Percentiles rank a stretch among this genome's conserved stretches.
phyloP scores from a whole-genome alignment of 1,140 invertebrate genomes.

The Saccostrea cuccullata region DNA sequence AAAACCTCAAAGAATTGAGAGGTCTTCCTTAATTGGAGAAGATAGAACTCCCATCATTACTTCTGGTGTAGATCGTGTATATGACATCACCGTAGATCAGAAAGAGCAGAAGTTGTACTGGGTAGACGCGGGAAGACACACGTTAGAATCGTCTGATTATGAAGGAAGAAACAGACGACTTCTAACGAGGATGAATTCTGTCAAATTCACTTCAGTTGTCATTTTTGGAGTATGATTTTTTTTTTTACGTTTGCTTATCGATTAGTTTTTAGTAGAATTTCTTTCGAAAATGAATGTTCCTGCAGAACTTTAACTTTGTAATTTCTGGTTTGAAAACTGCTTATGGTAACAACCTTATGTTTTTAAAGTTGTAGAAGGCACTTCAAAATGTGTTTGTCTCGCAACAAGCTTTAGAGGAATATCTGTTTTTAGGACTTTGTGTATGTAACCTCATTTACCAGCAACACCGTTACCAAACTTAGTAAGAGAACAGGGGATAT shows the following conservation, averaged over 20 bases:
- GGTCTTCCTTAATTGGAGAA: slow-evolving; percentile 17
- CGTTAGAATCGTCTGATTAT: slow-evolving; percentile 44
- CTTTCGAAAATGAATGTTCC: too few species aligned
- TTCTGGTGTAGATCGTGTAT: not conserved
- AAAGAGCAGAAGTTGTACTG: slow-evolving; percentile 38
- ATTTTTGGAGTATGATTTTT: slow-evolving; percentile 1
- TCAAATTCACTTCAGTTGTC: slow-evolving; percentile 35
- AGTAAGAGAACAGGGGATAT: slow-evolving; percentile 25
- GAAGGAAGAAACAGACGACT: slow-evolving; percentile 23
- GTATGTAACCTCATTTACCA: slow-evolving; percentile 36
- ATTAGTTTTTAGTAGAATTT: too few species aligned
- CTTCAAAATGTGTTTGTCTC: too few species aligned
- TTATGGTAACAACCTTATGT: too few species aligned
- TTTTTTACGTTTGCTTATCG: not conserved
- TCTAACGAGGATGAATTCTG: slow-evolving; percentile 27
- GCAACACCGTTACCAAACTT: slow-evolving; percentile 37
- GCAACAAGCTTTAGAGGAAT: not conserved
- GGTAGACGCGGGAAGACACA: slow-evolving; percentile 47
- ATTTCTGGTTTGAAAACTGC: too few species aligned
- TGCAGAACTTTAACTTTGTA: too few species aligned
- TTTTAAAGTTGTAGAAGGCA: too few species aligned
- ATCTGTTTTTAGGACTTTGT: not conserved
- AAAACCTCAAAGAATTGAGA: slow-evolving; percentile 42
- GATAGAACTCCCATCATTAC: not conserved
- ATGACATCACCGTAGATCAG: slow-evolving; percentile 42